These are phyloP conservation scores for Tryphoninae sp. DNA, from an alignment of 2,888 invertebrate genomes.

Conservation along the genomic window DNA sequence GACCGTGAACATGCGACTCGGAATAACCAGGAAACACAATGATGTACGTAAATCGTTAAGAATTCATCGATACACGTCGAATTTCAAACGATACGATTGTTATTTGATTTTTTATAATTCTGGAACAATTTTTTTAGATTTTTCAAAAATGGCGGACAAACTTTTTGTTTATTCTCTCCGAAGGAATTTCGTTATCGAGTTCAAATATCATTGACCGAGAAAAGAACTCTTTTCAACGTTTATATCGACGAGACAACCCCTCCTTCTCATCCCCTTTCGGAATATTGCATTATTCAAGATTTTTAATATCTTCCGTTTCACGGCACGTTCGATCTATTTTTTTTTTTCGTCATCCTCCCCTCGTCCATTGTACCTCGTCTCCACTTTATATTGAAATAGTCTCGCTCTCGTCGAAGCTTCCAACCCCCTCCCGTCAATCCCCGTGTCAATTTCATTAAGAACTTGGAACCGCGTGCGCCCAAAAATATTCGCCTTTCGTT, in stretches of 20 bases:
- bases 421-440: neutral
- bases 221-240: conserved; percentile 7
- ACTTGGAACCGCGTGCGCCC: neutral
- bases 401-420: neutral
- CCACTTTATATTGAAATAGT: conserved; percentile 28
- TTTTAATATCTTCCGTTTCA: conserved; percentile 53
- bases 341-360: neutral
- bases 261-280: neutral
- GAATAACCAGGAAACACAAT: conserved; percentile 74
- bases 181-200: neutral
- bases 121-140: conserved; percentile 8
- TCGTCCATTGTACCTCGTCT: conserved; percentile 10
- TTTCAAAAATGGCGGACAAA: neutral
- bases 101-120: neutral
- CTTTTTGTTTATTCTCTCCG: neutral
- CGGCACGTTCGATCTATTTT: conserved; percentile 10
- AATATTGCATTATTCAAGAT: conserved; percentile 50
- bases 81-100: neutral
- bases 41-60: conserved; percentile 75
- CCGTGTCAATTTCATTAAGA: conserved; percentile 48
- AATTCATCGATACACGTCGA: conserved; percentile 8
- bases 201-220: neutral
- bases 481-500: conserved; percentile 5
- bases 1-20: conserved; percentile 73
- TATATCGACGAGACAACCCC: conserved; percentile 9